Evolutionary conservation across 2,113 vertebrate genomes (phyloP).

Genomic region (Onychostruthus taczanowskii): DNA sequence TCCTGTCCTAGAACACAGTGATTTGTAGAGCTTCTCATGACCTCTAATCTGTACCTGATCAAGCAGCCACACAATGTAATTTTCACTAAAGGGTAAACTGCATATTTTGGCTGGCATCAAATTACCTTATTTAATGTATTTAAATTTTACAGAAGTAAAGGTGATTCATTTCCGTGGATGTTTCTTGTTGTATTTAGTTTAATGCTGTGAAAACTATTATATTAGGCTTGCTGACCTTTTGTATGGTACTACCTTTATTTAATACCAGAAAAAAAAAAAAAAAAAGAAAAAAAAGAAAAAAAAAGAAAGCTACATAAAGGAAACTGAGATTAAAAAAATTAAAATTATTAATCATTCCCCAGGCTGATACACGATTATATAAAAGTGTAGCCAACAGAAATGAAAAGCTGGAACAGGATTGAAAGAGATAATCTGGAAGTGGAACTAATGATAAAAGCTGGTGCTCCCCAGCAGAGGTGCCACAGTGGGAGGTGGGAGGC

Average conservation of each 20-base stretch:
- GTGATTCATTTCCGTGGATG: neutral
- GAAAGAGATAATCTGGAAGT: neutral
- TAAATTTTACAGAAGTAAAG: slow-evolving; percentile 17
- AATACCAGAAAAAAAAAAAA: neutral
- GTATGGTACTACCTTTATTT: neutral
- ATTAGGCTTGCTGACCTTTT: neutral
- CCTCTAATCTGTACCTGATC: neutral
- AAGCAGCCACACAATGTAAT: neutral
- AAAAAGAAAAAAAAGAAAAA: slow-evolving; percentile 5
- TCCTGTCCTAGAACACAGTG: neutral
- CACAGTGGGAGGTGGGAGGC: rapidly evolving
- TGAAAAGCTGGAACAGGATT: neutral
- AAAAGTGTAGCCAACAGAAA: neutral
- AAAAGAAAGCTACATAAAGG: neutral
- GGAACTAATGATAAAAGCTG: neutral
- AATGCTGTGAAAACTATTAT: neutral
- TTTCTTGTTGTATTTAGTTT: neutral
- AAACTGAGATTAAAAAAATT: neutral
- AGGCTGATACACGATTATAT: neutral
- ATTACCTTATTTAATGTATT: slow-evolving; percentile 13
- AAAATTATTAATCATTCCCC: neutral
- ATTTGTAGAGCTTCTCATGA: neutral
- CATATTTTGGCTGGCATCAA: neutral
- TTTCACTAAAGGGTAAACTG: slow-evolving; percentile 3
- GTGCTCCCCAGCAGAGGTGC: neutral